Evolutionary conservation across 2,888 invertebrate species (phyloP).

Genomic region (Patella caerulea): DNA sequence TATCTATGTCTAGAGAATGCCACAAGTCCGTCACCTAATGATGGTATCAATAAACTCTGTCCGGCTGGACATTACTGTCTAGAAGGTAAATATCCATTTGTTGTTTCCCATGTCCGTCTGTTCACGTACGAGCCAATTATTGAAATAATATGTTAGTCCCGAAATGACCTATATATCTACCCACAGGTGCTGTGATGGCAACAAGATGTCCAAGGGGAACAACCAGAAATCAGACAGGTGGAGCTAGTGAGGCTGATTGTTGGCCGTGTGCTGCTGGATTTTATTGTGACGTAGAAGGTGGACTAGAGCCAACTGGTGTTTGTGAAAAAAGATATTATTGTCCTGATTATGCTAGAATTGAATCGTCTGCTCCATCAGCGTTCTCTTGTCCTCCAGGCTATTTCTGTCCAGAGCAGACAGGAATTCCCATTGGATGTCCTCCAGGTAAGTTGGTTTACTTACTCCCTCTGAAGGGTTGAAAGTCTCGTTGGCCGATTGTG

Average conservation of each 20-base stretch:
- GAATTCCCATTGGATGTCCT: conserved; percentile 52
- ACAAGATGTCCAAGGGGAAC: conserved; percentile 58
- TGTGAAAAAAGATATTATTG: conserved; percentile 61
- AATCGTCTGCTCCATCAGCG: conserved; percentile 42
- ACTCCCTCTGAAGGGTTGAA: no score
- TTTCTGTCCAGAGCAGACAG: conserved; percentile 54
- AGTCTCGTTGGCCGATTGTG: no score
- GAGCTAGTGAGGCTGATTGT: conserved; percentile 50
- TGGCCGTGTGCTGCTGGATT: conserved; percentile 57
- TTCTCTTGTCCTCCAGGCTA: conserved; percentile 58
- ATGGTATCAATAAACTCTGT: conserved; percentile 64
- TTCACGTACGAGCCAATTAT: no score
- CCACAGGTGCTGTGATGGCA: conserved; percentile 53
- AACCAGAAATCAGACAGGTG: conserved; percentile 53
- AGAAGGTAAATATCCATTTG: conserved; percentile 50
- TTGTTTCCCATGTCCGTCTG: neutral
- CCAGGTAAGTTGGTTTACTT: conserved; percentile 41
- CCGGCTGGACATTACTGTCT: conserved; percentile 65
- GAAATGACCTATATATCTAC: neutral
- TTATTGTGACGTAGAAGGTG: conserved; percentile 50
- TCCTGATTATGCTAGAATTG: conserved; percentile 51
- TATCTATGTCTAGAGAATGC: conserved; percentile 63
- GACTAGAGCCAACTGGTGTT: conserved; percentile 47
- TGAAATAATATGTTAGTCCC: no score
- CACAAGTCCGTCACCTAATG: conserved; percentile 55